These are phyloP conservation scores for Sporophila hypoxantha DNA, from an alignment of 2,113 vertebrate species.

Conservation along the genomic window DNA sequence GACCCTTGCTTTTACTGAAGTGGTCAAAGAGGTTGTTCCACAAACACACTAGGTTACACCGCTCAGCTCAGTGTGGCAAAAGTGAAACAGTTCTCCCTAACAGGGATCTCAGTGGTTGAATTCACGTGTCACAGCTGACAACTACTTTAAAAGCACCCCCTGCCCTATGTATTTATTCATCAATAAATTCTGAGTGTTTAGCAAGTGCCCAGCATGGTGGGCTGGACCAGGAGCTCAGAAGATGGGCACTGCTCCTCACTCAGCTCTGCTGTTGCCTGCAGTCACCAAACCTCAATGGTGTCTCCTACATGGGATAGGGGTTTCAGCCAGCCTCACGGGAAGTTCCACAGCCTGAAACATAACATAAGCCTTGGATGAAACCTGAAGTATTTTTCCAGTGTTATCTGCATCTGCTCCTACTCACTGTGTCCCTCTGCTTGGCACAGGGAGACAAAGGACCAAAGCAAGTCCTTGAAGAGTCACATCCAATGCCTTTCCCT, in stretches of 20 bases:
- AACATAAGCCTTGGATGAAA: neutral
- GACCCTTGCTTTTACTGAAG: neutral
- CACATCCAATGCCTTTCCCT: neutral
- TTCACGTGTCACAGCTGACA: neutral
- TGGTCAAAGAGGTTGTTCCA: neutral
- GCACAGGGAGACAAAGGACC: neutral
- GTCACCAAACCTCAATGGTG: accelerated
- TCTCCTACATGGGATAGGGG: neutral
- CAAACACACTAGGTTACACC: neutral
- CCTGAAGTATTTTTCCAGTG: neutral
- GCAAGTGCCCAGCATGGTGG: neutral
- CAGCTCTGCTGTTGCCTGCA: neutral
- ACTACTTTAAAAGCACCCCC: neutral
- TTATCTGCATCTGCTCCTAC: neutral
- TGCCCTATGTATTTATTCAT: neutral
- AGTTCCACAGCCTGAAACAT: neutral
- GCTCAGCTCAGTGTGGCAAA: neutral
- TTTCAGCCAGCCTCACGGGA: neutral
- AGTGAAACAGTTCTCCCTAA: neutral
- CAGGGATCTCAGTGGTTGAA: neutral
- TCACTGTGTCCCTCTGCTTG: neutral
- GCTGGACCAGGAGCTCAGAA: neutral
- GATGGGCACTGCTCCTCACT: neutral
- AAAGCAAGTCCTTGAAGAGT: neutral
- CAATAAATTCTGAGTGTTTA: neutral